These are phyloP conservation scores for Sipha flava DNA, from an alignment of 1,140 invertebrate species.

Conservation along the genomic window DNA sequence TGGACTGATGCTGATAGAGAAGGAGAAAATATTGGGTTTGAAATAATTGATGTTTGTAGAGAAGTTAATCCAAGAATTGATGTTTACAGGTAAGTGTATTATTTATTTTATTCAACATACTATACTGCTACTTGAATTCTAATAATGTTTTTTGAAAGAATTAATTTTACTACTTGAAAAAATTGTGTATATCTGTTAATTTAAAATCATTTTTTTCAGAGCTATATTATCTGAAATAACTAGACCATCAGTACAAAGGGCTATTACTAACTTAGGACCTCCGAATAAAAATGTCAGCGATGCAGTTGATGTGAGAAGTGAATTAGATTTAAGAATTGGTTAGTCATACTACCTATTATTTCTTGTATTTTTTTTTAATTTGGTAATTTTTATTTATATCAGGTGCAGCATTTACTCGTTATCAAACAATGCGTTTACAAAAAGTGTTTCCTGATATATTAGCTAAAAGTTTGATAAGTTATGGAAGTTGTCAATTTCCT, in stretches of 20 bases:
- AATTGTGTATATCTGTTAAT: slow-evolving; percentile 32
- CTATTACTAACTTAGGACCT: slow-evolving; percentile 65
- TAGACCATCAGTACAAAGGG: slow-evolving; percentile 62
- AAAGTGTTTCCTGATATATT: slow-evolving; percentile 72
- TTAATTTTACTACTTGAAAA: no score
- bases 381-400: slow-evolving; percentile 35
- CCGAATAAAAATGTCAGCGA: slow-evolving; percentile 81
- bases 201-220: slow-evolving; percentile 45
- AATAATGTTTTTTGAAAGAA: no score
- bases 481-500: slow-evolving; percentile 96
- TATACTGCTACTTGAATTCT: no score
- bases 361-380: not conserved
- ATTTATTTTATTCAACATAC: no score
- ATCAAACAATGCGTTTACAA: slow-evolving; percentile 87
- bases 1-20: slow-evolving; percentile 99
- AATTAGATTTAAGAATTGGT: slow-evolving; percentile 96
- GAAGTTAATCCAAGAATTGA: slow-evolving; percentile 66
- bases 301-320: slow-evolving; percentile 90
- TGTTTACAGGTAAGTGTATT: slow-evolving; percentile 60
- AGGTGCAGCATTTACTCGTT: slow-evolving; percentile 96
- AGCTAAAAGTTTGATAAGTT: slow-evolving; percentile 78
- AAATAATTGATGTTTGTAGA: slow-evolving; percentile 88
- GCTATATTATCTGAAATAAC: slow-evolving; percentile 99
- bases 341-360: not conserved
- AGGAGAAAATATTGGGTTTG: slow-evolving; percentile 99